Percentiles rank a stretch among this genome's conserved stretches.
Evolutionary conservation across 2,113 vertebrate genomes (phyloP).

Genomic region (Archocentrus centrarchus): DNA sequence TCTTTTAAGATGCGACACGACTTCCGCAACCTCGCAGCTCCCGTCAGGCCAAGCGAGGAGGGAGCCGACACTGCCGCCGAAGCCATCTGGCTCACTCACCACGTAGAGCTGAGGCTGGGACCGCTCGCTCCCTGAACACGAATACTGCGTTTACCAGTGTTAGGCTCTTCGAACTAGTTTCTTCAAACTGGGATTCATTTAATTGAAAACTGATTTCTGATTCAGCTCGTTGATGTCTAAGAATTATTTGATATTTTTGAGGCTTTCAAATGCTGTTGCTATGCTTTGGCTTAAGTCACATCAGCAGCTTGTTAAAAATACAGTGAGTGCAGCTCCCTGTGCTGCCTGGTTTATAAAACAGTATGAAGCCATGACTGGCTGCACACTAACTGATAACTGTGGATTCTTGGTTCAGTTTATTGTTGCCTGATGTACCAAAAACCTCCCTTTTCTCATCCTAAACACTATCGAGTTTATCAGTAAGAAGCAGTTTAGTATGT

Average conservation of each 20-base stretch:
- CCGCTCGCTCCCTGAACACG: constrained; percentile 85
- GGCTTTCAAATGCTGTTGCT: not conserved
- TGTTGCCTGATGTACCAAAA: constrained; percentile 2
- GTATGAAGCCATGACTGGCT: not conserved
- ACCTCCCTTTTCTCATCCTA: not conserved
- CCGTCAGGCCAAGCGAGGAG: constrained; percentile 89
- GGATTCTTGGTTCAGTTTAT: not conserved
- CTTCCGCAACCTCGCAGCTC: constrained; percentile 93
- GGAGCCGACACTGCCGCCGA: constrained; percentile 78
- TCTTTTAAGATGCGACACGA: constrained; percentile 97
- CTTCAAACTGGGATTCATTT: constrained; percentile 13
- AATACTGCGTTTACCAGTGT: constrained; percentile 21
- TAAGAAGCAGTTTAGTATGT: constrained; percentile 7
- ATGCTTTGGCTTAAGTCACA: not conserved
- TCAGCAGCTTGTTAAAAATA: not conserved
- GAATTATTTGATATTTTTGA: not conserved
- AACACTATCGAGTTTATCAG: constrained; percentile 5
- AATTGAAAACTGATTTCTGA: constrained; percentile 52
- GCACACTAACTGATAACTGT: not conserved
- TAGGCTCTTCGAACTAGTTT: constrained; percentile 19
- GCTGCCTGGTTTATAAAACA: not conserved
- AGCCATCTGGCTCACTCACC: constrained; percentile 95
- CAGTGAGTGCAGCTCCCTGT: not conserved
- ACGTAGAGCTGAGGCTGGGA: constrained; percentile 93
- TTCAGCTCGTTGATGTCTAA: constrained; percentile 33